Evolutionary conservation across 2,888 invertebrate genomes (phyloP).

Genomic region (Apamea monoglypha): DNA sequence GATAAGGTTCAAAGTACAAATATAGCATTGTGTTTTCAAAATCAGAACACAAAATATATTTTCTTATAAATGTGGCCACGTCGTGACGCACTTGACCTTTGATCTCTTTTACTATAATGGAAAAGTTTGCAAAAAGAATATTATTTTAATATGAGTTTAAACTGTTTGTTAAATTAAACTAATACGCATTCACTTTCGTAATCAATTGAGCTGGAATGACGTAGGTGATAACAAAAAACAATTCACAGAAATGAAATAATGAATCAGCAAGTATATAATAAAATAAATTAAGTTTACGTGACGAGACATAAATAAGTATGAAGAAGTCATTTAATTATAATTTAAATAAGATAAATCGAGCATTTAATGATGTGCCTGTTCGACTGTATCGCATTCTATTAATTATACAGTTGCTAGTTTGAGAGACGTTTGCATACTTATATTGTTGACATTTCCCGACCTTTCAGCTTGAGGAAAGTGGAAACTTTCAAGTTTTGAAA

Average conservation of each 20-base stretch:
- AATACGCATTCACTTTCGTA: constrained; percentile 1
- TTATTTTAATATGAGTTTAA: constrained; percentile 33
- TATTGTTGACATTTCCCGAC: constrained; percentile 62
- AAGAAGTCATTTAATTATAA: constrained; percentile 46
- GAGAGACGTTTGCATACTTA: constrained; percentile 62
- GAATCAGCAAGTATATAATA: not conserved
- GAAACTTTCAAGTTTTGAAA: constrained; percentile 57
- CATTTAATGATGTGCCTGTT: constrained; percentile 59
- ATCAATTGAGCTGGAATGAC: not conserved
- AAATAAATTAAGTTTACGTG: constrained; percentile 8
- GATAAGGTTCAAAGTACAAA: constrained; percentile 33
- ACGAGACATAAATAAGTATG: constrained; percentile 20
- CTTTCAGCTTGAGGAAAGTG: constrained; percentile 46
- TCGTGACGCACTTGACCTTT: constrained; percentile 35
- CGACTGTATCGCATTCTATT: constrained; percentile 51
- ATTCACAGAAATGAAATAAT: not conserved
- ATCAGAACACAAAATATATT: not conserved
- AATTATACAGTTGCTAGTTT: constrained; percentile 59
- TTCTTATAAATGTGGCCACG: not conserved
- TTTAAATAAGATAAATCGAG: constrained; percentile 54
- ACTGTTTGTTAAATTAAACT: constrained; percentile 14
- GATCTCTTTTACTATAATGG: constrained; percentile 8
- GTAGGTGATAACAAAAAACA: constrained; percentile 1
- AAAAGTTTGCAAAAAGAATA: constrained; percentile 12
- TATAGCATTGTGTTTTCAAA: constrained; percentile 32